A percentile compares a stretch with the other conserved stretches of the same genome.
Conservation (phyloP, 1,140 invertebrate species). For the Cherax destructor region DNA sequence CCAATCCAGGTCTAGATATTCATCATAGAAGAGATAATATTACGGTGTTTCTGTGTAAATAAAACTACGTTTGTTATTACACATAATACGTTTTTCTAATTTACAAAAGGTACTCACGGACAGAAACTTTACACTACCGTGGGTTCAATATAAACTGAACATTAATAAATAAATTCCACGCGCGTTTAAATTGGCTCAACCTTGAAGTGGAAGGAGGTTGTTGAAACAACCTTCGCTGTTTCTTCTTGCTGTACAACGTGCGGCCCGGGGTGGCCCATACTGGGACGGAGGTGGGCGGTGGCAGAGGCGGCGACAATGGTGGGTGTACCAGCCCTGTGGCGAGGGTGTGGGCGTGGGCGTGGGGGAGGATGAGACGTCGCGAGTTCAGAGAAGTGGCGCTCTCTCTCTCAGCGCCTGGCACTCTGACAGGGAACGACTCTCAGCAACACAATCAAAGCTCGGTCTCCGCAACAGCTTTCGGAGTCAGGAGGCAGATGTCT, state of each 20-base stretch:
- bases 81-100: no score
- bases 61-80: no score
- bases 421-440: conserved; percentile 8
- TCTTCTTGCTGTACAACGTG: not conserved
- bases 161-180: no score
- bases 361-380: conserved; percentile 50
- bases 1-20: no score
- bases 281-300: conserved; percentile 39
- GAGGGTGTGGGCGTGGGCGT: conserved; percentile 50
- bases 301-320: not conserved
- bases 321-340: conserved; percentile 39
- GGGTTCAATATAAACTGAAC: no score
- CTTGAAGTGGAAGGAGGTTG: not conserved
- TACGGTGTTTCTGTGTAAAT: no score
- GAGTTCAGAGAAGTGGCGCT: conserved; percentile 37
- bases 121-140: no score
- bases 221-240: no score
- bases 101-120: no score
- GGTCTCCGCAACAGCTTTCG: conserved; percentile 1
- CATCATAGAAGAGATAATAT: no score
- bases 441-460: not conserved
- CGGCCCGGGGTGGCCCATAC: not conserved
- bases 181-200: no score
- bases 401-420: conserved; percentile 21
- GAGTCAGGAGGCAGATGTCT: conserved; percentile 2